Conservation (phyloP, 30 jellyfish, hydroid and myxozoan genomes). For the Cassiopea xamachana region DNA sequence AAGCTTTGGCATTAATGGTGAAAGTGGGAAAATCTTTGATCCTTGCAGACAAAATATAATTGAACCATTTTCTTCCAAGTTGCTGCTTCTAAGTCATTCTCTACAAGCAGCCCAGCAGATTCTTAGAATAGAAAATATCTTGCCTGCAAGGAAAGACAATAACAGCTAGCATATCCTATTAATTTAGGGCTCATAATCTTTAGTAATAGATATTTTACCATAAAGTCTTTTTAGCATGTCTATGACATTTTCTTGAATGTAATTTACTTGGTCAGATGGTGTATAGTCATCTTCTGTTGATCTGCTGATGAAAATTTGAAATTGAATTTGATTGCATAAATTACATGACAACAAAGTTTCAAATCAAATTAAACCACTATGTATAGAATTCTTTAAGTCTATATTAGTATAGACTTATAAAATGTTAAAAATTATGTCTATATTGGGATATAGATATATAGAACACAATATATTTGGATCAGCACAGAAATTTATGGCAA, state of each 20-base stretch:
- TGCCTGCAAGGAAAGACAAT: constrained; percentile 32
- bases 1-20: constrained; percentile 34
- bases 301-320: constrained; percentile 23
- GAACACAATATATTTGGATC: no score
- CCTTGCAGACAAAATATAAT: constrained; percentile 18
- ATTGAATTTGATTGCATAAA: no score
- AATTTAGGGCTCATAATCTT: constrained; percentile 40
- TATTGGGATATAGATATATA: no score
- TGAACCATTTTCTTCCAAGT: constrained; percentile 74
- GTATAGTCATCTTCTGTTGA: constrained; percentile 92
- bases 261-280: constrained; percentile 91
- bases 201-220: constrained; percentile 36
- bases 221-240: constrained; percentile 57
- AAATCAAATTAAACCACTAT: no score
- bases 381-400: no score
- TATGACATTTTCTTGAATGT: constrained; percentile 71
- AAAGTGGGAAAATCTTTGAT: constrained; percentile 11
- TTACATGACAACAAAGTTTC: no score
- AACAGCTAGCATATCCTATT: not conserved
- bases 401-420: no score
- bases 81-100: constrained; percentile 47
- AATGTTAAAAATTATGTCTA: no score
- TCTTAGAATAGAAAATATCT: constrained; percentile 51
- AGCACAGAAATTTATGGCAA: no score
- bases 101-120: constrained; percentile 64